Evolutionary conservation across 2,797 vertebrate genomes (phyloP).

Genomic region (Artibeus lituratus): DNA sequence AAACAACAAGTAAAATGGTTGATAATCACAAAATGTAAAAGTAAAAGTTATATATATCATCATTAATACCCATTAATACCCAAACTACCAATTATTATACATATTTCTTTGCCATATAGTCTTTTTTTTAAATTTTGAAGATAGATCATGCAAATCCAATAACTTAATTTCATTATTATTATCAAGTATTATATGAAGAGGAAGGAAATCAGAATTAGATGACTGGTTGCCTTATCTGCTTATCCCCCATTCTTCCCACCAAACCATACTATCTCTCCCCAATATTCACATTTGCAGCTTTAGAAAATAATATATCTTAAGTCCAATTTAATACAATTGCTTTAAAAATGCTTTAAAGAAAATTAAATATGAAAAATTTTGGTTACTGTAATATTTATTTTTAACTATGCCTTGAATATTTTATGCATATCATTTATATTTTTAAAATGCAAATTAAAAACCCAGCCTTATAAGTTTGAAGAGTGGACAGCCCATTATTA

Average conservation of each 20-base stretch:
- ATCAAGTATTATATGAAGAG: neutral
- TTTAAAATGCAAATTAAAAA: neutral
- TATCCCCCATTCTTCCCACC: neutral
- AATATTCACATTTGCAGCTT: neutral
- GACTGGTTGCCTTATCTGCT: neutral
- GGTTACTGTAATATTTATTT: neutral
- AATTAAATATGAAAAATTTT: neutral
- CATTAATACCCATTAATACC: neutral
- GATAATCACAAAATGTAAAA: neutral
- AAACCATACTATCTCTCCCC: neutral
- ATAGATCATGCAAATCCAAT: neutral
- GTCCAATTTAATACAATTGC: neutral
- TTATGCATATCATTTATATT: neutral
- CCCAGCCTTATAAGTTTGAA: neutral
- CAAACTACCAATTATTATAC: neutral
- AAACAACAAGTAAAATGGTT: neutral
- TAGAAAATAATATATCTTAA: neutral
- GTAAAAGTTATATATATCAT: too few relatives aligned
- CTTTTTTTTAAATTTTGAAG: neutral
- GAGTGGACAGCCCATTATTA: neutral
- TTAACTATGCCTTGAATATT: neutral
- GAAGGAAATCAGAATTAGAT: neutral
- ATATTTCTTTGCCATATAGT: neutral
- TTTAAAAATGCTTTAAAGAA: constrained; percentile 21
- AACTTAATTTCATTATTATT: neutral